Base-by-base conservation (phyloP, 2,888 invertebrate genomes). In the Mamestra brassicae region DNA sequence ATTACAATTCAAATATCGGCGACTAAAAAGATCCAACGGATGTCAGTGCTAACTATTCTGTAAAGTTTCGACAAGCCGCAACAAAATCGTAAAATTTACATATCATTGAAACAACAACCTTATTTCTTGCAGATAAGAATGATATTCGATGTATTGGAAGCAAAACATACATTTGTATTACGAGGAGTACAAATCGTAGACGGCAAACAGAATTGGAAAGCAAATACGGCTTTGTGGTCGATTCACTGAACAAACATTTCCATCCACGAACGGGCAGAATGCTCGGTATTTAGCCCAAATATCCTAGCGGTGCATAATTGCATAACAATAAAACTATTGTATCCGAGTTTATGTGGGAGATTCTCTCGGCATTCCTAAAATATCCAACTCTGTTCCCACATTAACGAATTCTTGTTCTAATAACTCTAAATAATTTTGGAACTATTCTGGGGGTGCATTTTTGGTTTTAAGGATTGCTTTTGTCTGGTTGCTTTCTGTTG, bases 31-130 rank as follows among this genome's bases (percentile, higher is more conserved):
- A 88, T 87, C 80, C 77, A 81, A 81, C 83, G 85, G 78, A 90
- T 86, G 84, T 89, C 89, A 88, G 91, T 90, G 92, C 85, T 93
- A 93, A 93, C 87, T 85, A 87, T 85, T 86, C 71, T 80, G 85
- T 88, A 90, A 90, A 92, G 83, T 87, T 84, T 79, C 82, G 76
- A 82, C 74, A 80, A 81, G 73, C 76, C 74, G 77, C 78, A 87
- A 80, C 63, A 58, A 80, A 85, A 84, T 74, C 58, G 66, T 80
- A 75, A 57, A 68, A 68, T 54, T 17, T 57, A 66, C 58, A 15
- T 52, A 69, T 34, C 45, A 63, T 6, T 54, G 65, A 45, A 84
- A 74, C 73, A 67, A 11, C 62, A 83, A 71, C 76, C 73, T 70
- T 86, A 84, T 78, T 34, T 15, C 76, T 57, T 63, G n/a, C 61